phyloP scores from a whole-genome alignment of 2,113 vertebrate species.

The Crotalus horridus region DNA sequence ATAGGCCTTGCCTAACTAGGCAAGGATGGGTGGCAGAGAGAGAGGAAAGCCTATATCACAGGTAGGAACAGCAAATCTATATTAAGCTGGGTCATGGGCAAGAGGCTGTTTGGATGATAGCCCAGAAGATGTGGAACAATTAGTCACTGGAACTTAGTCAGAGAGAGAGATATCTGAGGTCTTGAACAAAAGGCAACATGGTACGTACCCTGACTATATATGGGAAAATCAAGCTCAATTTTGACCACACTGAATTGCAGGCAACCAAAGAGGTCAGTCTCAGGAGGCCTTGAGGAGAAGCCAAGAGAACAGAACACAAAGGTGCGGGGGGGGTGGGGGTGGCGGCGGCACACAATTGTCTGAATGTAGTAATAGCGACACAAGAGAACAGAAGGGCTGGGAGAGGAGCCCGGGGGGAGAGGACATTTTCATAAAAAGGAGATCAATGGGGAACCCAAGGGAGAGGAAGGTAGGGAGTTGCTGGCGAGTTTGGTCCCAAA shows the following conservation, averaged over 20 bases:
- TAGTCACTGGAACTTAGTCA: neutral
- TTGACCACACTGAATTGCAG: slow-evolving; percentile 16
- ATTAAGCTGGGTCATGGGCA: neutral
- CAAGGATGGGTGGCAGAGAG: neutral
- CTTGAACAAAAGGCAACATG: neutral
- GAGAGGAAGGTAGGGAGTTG: neutral
- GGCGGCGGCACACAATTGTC: neutral
- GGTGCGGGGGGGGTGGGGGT: neutral
- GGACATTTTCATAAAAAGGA: neutral
- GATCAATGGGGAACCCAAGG: neutral
- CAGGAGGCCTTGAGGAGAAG: neutral
- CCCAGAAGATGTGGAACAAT: neutral
- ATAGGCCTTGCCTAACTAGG: neutral
- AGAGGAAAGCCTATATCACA: neutral
- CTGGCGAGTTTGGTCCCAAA: neutral
- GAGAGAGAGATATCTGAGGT: neutral
- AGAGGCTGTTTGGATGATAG: neutral
- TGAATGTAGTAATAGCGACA: neutral
- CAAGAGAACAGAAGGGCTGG: neutral
- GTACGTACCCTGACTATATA: slow-evolving; percentile 18
- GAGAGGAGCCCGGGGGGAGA: neutral
- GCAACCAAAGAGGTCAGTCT: neutral
- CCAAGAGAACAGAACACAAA: neutral
- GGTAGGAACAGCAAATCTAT: neutral
- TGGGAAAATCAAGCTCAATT: slow-evolving; percentile 9